A percentile compares a stretch with the other conserved stretches of the same genome.
Conservation (phyloP, 2,888 invertebrate species). For the Dastarcus helophoroides region DNA sequence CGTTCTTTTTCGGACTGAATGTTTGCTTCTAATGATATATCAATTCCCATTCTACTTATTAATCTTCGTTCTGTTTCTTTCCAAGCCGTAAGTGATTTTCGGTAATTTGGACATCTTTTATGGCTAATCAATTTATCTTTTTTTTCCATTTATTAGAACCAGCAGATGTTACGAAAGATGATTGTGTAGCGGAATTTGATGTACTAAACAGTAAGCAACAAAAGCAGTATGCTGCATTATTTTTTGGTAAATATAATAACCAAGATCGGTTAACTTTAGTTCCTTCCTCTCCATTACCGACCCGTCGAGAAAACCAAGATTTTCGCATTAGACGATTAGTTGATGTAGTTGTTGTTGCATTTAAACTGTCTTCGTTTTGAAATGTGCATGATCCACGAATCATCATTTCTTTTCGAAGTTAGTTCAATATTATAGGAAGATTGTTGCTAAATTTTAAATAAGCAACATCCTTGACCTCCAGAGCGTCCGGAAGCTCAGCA, state of each 20-base stretch:
- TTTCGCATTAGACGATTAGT: slow-evolving; percentile 11
- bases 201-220: slow-evolving; percentile 9
- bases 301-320: slow-evolving; percentile 10
- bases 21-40: slow-evolving; percentile 11
- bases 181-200: slow-evolving; percentile 10
- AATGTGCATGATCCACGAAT: slow-evolving; percentile 11
- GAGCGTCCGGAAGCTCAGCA: slow-evolving; percentile 10
- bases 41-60: slow-evolving; percentile 7
- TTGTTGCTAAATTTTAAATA: slow-evolving; percentile 10
- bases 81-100: slow-evolving; percentile 12
- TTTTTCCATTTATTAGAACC: slow-evolving; percentile 12
- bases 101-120: slow-evolving; percentile 12
- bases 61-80: slow-evolving; percentile 12
- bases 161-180: slow-evolving; percentile 1
- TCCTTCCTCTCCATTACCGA: slow-evolving; percentile 12
- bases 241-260: slow-evolving; percentile 13
- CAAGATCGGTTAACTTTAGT: slow-evolving; percentile 11
- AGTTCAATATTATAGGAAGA: slow-evolving; percentile 11
- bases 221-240: slow-evolving; percentile 12
- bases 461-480: slow-evolving; percentile 10
- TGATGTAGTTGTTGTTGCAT: slow-evolving; percentile 10
- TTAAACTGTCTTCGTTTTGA: slow-evolving; percentile 10
- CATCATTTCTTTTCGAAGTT: slow-evolving; percentile 13
- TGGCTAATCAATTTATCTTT: slow-evolving; percentile 10
- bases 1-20: slow-evolving; percentile 12